A percentile compares a stretch with the other conserved stretches of the same genome.
These are phyloP conservation scores for Drosophila vallismaia DNA, from an alignment of 2,888 invertebrate genomes.

Conservation along the genomic window DNA sequence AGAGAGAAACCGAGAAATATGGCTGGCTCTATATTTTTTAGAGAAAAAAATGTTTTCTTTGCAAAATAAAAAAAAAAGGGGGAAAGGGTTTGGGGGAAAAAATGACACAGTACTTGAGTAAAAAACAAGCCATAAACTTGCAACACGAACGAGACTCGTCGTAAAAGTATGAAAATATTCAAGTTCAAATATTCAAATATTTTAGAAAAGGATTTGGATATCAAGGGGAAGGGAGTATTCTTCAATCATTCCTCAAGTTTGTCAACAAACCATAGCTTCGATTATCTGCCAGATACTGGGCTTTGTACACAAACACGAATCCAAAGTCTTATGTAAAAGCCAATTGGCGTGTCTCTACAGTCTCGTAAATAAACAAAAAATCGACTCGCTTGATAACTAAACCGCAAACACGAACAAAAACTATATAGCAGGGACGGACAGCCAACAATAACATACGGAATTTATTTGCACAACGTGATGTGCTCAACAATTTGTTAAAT, in stretches of 20 bases:
- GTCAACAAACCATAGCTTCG: no score
- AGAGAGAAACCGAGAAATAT: slow-evolving; percentile 30
- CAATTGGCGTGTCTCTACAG: slow-evolving; percentile 72
- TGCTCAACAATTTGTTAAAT: slow-evolving; percentile 49
- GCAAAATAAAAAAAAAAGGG: background rate
- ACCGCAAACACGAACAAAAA: slow-evolving; percentile 48
- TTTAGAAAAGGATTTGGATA: slow-evolving; percentile 27
- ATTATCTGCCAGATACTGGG: background rate
- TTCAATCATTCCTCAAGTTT: no score
- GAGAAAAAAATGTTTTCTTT: slow-evolving; percentile 30
- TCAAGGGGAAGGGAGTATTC: background rate
- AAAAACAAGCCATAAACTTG: slow-evolving; percentile 48
- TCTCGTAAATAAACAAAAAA: slow-evolving; percentile 42
- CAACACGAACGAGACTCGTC: slow-evolving; percentile 18
- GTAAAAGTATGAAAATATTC: slow-evolving; percentile 1
- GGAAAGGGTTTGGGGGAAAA: slow-evolving; percentile 4
- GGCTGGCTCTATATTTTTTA: slow-evolving; percentile 14
- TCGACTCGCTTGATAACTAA: slow-evolving; percentile 52
- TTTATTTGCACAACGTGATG: slow-evolving; percentile 53
- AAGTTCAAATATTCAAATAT: no score
- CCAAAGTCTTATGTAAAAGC: slow-evolving; percentile 56
- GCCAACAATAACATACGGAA: slow-evolving; percentile 43
- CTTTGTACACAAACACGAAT: no score
- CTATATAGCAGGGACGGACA: slow-evolving; percentile 34
- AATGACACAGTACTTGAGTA: slow-evolving; percentile 3